These are phyloP conservation scores for Spodoptera picta DNA, from an alignment of 2,888 invertebrate species.

Conservation along the genomic window DNA sequence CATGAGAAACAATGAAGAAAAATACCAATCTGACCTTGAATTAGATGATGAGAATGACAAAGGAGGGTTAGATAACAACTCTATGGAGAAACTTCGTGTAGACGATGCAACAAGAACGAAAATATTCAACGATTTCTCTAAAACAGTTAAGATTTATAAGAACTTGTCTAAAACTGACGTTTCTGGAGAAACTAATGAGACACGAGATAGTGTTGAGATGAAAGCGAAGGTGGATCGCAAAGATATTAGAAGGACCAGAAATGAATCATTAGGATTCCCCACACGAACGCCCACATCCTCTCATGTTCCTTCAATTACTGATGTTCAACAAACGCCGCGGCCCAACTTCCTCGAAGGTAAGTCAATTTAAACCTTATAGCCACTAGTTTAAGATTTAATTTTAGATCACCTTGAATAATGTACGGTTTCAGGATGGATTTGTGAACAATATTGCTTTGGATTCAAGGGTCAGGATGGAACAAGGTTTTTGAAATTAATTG, in stretches of 20 bases:
- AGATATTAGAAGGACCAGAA: slow-evolving; percentile 48
- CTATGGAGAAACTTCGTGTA: slow-evolving; percentile 78
- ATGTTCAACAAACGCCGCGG: slow-evolving; percentile 60
- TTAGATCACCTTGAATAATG: slow-evolving; percentile 15
- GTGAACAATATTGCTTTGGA: slow-evolving; percentile 27
- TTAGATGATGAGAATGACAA: slow-evolving; percentile 42
- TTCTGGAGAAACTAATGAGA: slow-evolving; percentile 33
- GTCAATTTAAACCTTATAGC: slow-evolving; percentile 51
- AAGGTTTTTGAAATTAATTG: slow-evolving; percentile 15
- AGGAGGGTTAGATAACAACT: slow-evolving; percentile 59
- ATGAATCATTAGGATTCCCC: slow-evolving; percentile 63
- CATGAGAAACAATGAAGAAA: slow-evolving; percentile 36
- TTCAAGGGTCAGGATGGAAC: slow-evolving; percentile 22
- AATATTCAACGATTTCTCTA: slow-evolving; percentile 80
- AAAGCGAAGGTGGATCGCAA: slow-evolving; percentile 26
- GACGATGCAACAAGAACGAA: slow-evolving; percentile 78
- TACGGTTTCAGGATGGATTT: slow-evolving; percentile 30
- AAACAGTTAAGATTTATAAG: slow-evolving; percentile 75
- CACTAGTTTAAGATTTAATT: slow-evolving; percentile 7
- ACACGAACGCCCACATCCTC: slow-evolving; percentile 55
- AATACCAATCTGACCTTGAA: slow-evolving; percentile 48
- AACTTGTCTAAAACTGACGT: slow-evolving; percentile 35
- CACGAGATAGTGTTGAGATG: slow-evolving; percentile 27
- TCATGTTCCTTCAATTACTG: slow-evolving; percentile 62
- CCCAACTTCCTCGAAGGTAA: slow-evolving; percentile 68